Conservation (phyloP, 2,888 invertebrate genomes). For the Minunthozetes semirufus region DNA sequence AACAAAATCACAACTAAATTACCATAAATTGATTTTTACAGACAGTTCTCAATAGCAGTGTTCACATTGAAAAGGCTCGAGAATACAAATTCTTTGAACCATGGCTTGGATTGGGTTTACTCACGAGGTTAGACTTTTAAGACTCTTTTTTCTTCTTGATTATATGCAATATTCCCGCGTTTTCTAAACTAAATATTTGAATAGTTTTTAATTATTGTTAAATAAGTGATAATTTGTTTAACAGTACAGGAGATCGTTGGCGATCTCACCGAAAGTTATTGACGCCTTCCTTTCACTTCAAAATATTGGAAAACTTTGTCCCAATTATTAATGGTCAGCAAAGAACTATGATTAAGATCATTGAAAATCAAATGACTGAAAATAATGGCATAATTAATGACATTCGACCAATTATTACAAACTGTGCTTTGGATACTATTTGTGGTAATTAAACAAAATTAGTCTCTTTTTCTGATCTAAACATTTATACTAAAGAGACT, state of each 20-base stretch:
- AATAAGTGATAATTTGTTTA: no score
- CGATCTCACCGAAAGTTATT: conserved; percentile 30
- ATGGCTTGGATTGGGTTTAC: conserved; percentile 34
- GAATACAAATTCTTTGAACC: conserved; percentile 29
- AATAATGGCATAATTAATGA: conserved; percentile 17
- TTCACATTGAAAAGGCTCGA: conserved; percentile 30
- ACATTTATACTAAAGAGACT: conserved; percentile 14
- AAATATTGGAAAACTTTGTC: conserved; percentile 32
- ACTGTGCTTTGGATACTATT: conserved; percentile 32
- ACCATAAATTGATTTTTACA: background rate
- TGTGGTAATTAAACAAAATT: conserved; percentile 19
- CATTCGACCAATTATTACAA: conserved; percentile 8
- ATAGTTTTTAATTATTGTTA: background rate
- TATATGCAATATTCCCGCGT: no score
- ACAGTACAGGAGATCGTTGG: conserved; percentile 30
- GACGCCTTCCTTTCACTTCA: conserved; percentile 33
- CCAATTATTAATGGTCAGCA: conserved; percentile 32
- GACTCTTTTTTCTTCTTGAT: no score
- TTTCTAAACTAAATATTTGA: conserved; percentile 11
- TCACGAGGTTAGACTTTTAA: conserved; percentile 13
- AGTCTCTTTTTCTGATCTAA: background rate
- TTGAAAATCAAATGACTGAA: background rate
- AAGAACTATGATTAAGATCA: conserved; percentile 11
- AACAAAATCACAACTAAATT: background rate
- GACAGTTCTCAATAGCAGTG: background rate